Conservation (phyloP, 2,888 invertebrate species). For the Brachycybe producta region DNA sequence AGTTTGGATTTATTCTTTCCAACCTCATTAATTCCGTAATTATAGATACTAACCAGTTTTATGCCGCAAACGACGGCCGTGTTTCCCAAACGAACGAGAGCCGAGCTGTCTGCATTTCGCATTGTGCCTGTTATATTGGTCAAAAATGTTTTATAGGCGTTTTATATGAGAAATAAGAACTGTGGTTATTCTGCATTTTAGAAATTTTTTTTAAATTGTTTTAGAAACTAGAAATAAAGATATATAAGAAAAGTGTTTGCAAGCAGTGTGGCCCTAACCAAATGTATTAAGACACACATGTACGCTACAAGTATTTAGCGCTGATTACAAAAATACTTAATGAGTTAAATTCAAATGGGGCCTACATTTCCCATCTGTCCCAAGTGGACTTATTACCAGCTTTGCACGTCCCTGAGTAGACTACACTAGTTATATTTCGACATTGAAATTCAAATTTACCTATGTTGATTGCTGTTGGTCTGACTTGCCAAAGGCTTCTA, state of each 20-base stretch:
- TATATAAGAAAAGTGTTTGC: too few relatives aligned
- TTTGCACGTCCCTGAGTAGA: too few relatives aligned
- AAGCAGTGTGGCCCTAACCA: too few relatives aligned
- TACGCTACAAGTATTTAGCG: too few relatives aligned
- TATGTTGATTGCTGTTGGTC: slow-evolving; percentile 9
- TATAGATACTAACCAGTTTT: slow-evolving; percentile 51
- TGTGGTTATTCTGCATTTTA: too few relatives aligned
- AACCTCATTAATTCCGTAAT: neutral
- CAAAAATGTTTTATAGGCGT: neutral
- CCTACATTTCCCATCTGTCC: too few relatives aligned
- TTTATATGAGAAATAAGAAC: neutral
- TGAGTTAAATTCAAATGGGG: too few relatives aligned
- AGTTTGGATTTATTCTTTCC: neutral
- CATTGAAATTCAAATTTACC: slow-evolving; percentile 1
- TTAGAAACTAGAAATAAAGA: neutral
- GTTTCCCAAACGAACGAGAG: slow-evolving; percentile 47
- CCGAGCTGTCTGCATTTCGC: slow-evolving; percentile 18
- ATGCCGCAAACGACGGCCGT: slow-evolving; percentile 74
- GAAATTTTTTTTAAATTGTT: too few relatives aligned
- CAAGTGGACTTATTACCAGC: too few relatives aligned
- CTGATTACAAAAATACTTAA: too few relatives aligned
- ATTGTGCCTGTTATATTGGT: slow-evolving; percentile 16
- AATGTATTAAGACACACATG: too few relatives aligned
- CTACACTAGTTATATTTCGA: too few relatives aligned
- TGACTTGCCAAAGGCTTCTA: slow-evolving; percentile 9